Evolutionary conservation across 1,140 invertebrate species (phyloP), one percentile per base, ranked within the genome.

Genomic region (Drosophila auraria): DNA sequence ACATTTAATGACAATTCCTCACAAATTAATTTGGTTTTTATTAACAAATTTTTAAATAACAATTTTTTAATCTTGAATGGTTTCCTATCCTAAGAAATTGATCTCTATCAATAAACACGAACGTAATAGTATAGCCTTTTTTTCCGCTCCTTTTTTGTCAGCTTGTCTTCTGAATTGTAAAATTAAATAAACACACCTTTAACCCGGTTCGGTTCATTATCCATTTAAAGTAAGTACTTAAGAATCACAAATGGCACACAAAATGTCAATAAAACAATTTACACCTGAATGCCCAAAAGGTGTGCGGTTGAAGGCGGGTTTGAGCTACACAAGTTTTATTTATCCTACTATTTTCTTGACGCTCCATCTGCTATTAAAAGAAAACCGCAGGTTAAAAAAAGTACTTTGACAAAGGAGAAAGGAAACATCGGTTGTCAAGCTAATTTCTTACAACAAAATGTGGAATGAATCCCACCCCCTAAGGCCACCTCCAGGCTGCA

Each of bases 191-290:
- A 6, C 2, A 11, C 5, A 40, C 20, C 6, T 36, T 36, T 11
- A 44, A 36, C 66, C 66, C 20, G n/a, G 2, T 53, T 38, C 15
- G 15, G 11, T 66, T 53, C 3, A 70, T 45, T 66, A 45, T 30
- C 12, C 27, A 47, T 54, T 53, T 45, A 8, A 68, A 47, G 1
- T 20, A 20, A 20, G 40, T 30, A n/a, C 23, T 3, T 9, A 36
- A 70, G 30, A 44, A 66, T 14, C 27, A 11, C n/a, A 38, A 40
- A 40, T 20, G 27, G 15, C 20, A 44, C 45, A 38, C 44, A 50
- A 59, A 59, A 51, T 60, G 66, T 42, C 66, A 73, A 73, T 73
- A 73, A 72, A 72, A 73, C 54, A 61, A 61, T 73, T 73, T 73
- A 25, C 70, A 73, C 54, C 47, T 51, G 27, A 40, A 5, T 15